These are phyloP conservation scores for Todiramphus chloris DNA, from an alignment of 2,113 vertebrate genomes.

Conservation along the genomic window DNA sequence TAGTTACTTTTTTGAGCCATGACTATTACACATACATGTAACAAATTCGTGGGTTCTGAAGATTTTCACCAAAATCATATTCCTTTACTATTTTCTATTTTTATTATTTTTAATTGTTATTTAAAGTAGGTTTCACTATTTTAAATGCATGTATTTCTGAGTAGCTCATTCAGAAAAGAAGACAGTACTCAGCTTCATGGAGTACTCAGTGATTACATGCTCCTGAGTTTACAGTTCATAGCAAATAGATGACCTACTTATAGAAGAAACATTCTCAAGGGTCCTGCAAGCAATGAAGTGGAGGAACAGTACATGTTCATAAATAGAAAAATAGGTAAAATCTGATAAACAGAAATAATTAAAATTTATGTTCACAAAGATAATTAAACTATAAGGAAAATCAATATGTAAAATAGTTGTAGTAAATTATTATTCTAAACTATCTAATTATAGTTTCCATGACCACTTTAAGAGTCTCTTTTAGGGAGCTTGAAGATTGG, in stretches of 20 bases:
- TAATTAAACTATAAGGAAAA: background rate
- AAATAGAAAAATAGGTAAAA: slow-evolving; percentile 3
- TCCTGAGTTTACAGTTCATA: background rate
- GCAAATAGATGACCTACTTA: slow-evolving; percentile 5
- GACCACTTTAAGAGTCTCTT: background rate
- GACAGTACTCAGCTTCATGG: background rate
- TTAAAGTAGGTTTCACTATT: background rate
- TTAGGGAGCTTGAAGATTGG: background rate
- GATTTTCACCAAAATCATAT: background rate
- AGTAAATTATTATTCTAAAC: background rate
- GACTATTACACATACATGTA: background rate
- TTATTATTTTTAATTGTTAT: background rate
- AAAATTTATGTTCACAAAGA: background rate
- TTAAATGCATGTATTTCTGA: background rate
- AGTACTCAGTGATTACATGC: background rate
- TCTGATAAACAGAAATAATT: background rate
- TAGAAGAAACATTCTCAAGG: background rate
- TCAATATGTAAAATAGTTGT: background rate
- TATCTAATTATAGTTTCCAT: background rate
- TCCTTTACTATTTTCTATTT: background rate
- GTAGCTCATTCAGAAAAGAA: background rate
- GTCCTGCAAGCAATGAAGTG: background rate
- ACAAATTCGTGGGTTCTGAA: background rate
- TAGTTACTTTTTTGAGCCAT: background rate
- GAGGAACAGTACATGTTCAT: background rate